Evolutionary conservation across 2,888 invertebrate genomes (phyloP).

Genomic region (Scaptomyza cyrtandrae): DNA sequence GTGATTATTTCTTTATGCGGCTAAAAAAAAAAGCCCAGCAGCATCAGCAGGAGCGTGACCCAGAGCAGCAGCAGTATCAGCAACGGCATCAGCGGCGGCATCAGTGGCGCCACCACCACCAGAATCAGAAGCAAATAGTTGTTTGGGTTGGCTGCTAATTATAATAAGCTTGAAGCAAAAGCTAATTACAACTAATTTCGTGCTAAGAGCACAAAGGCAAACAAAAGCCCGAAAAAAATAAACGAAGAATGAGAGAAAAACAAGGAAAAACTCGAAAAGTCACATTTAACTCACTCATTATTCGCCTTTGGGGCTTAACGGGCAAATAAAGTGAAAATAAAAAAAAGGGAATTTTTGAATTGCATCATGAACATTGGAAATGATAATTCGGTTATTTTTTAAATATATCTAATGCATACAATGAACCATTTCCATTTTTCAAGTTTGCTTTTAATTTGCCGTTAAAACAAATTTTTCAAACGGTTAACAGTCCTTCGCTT

Average conservation of each 20-base stretch:
- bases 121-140: slow-evolving; percentile 3
- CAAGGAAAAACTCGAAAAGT: background rate
- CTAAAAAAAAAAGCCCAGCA: slow-evolving; percentile 36
- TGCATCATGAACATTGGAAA: background rate
- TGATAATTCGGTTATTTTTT: background rate
- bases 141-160: slow-evolving; percentile 49
- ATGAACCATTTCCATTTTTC: background rate
- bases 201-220: slow-evolving; percentile 34
- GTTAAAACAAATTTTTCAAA: background rate
- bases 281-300: background rate
- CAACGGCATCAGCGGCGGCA: slow-evolving; percentile 9
- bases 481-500: background rate
- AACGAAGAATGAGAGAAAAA: background rate
- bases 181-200: slow-evolving; percentile 70
- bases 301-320: background rate
- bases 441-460: background rate
- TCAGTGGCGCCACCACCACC: background rate
- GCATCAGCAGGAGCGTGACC: slow-evolving; percentile 15
- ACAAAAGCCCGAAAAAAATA: slow-evolving; percentile 1
- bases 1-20: slow-evolving; percentile 64
- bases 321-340: background rate
- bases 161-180: slow-evolving; percentile 64
- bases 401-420: background rate
- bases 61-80: slow-evolving; percentile 12
- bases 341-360: no score